These are phyloP conservation scores for Amblyopsis hoosieri DNA, from an alignment of 2,797 vertebrate genomes.

Conservation along the genomic window DNA sequence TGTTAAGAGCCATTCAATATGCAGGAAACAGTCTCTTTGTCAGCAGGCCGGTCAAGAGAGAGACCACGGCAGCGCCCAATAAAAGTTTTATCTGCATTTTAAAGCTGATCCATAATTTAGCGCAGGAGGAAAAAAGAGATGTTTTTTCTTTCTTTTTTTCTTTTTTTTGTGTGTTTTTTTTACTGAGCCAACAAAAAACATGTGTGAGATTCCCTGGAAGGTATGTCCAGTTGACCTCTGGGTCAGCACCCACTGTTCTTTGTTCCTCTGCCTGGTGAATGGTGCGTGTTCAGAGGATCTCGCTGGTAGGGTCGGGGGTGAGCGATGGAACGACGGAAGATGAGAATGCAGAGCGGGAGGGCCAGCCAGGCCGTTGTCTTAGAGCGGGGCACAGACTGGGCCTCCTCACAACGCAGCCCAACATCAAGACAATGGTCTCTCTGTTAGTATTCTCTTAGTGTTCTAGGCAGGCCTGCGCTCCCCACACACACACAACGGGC, in stretches of 20 bases:
- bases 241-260: constrained; percentile 1
- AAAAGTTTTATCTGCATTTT: constrained; percentile 83
- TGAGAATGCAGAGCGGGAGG: constrained; percentile 28
- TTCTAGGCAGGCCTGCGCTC: constrained; percentile 33
- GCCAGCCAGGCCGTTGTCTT: constrained; percentile 44
- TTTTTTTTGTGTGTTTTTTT: constrained; percentile 50
- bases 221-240: constrained; percentile 2
- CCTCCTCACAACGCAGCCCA: constrained; percentile 66
- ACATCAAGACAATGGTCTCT: constrained; percentile 74
- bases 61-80: constrained; percentile 71
- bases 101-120: constrained; percentile 80
- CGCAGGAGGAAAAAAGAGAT: constrained; percentile 66
- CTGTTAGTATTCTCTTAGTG: constrained; percentile 80
- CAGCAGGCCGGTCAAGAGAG: constrained; percentile 66
- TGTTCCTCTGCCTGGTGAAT: too few relatives aligned
- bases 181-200: constrained; percentile 70
- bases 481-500: constrained; percentile 20
- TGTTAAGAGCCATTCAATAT: constrained; percentile 82
- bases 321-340: constrained; percentile 13
- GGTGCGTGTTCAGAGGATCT: too few relatives aligned
- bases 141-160: constrained; percentile 23
- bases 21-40: constrained; percentile 79
- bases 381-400: constrained; percentile 44
- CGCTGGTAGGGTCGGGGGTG: not conserved
- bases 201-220: constrained; percentile 18